These are phyloP conservation scores for Globodera ellingtonae DNA, from an alignment of 1,140 invertebrate genomes.

Conservation along the genomic window DNA sequence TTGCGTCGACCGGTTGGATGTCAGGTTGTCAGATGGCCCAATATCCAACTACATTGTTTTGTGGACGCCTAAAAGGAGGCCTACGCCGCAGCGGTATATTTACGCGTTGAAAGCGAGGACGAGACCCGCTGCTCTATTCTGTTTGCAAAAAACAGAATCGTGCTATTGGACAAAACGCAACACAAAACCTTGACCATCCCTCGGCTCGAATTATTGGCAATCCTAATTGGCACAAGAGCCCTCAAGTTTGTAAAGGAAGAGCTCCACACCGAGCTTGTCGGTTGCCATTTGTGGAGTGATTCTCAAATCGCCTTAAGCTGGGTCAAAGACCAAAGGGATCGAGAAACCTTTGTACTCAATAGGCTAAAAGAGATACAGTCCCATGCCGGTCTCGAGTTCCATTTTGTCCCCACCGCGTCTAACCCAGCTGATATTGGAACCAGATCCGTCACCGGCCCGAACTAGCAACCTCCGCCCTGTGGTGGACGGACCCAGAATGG, in stretches of 20 bases:
- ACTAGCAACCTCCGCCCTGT: too few species aligned
- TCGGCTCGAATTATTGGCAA: neutral
- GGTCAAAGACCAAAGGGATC: neutral
- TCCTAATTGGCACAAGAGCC: neutral
- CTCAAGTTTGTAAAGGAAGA: neutral
- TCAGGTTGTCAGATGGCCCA: neutral
- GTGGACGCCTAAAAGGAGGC: neutral
- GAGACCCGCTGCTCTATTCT: neutral
- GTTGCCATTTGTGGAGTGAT: neutral
- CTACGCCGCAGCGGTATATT: neutral
- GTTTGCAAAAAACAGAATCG: slow-evolving; percentile 16
- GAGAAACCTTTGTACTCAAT: slow-evolving; percentile 2
- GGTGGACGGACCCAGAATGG: too few species aligned
- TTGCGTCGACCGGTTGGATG: neutral
- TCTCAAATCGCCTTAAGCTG: neutral
- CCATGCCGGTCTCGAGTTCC: neutral
- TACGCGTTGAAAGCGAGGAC: neutral
- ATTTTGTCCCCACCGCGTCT: neutral
- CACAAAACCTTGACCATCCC: neutral
- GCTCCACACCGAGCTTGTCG: neutral
- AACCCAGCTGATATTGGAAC: neutral
- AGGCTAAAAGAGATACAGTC: neutral
- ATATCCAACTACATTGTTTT: neutral
- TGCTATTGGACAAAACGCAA: neutral
- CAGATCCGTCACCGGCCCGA: too few species aligned